Percentiles rank a stretch among this genome's conserved stretches.
These are phyloP conservation scores for Masticophis lateralis DNA, from an alignment of 2,797 vertebrate genomes.

Conservation along the genomic window DNA sequence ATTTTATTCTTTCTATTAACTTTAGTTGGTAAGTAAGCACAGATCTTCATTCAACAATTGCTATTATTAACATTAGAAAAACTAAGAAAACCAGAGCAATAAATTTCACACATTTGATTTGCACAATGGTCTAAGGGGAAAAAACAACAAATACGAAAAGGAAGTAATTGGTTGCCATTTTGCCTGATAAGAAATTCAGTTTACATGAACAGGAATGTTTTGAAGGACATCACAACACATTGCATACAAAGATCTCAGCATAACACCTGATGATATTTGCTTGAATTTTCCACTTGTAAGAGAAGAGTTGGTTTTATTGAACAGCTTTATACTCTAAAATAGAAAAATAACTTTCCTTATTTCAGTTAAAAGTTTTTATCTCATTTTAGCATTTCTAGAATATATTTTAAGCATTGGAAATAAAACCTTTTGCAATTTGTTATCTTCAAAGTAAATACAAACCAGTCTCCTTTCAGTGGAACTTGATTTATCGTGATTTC, in stretches of 20 bases:
- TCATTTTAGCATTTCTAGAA: not conserved
- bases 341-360: not conserved
- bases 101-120: not conserved
- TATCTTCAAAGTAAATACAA: not conserved
- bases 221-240: not conserved
- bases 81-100: constrained; percentile 4
- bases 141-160: not conserved
- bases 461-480: not conserved
- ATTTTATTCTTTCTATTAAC: not conserved
- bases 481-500: not conserved
- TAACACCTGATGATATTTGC: not conserved
- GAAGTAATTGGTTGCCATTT: not conserved
- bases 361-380: not conserved
- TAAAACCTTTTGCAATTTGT: not conserved
- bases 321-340: not conserved
- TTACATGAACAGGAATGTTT: not conserved
- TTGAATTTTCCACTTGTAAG: not conserved
- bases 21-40: not conserved
- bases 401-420: not conserved
- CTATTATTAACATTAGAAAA: not conserved
- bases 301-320: not conserved
- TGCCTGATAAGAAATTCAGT: not conserved
- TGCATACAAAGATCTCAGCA: not conserved
- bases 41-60: constrained; percentile 1
- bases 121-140: not conserved